Base-by-base conservation (phyloP, 2,888 invertebrate species). In the Tiliacea aurago region DNA sequence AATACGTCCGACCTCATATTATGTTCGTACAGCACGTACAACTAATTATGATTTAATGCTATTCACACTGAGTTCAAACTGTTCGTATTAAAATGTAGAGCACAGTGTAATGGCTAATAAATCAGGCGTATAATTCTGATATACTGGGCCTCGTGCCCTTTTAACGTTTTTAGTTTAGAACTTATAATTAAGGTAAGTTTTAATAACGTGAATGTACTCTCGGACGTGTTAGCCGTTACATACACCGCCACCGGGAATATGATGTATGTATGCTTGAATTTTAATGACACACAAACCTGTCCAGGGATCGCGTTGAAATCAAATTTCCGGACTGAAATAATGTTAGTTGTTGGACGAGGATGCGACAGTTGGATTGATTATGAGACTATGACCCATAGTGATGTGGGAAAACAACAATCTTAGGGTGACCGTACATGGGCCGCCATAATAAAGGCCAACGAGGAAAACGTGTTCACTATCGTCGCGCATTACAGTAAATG, bases 41-140 rank as follows among this genome's bases (percentile, higher is more conserved):
- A 74, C 87, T 91, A 91, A 92, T 91, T 92, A 92, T 92, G 90
- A 92, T 91, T 90, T 90, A 92, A 87, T 81, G 84, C 85, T 70
- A 78, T 86, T 87, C 81, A 85, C 86, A 80, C 83, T 80, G 83
- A 87, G 89, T 89, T 91, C 88, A 90, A 90, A 90, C 87, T 90
- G 87, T 86, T 82, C 85, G 88, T 89, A 91, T 92, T 92, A 92
- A 91, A 92, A 91, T 91, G 88, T 91, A 86, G 88, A 90, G 88
- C 86, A 86, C 83, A 82, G 85, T 86, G 80, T 92, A 92, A 92
- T 92, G 91, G 93, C 86, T 87, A 90, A 91, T 92, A 92, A 91
- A 92, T 92, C 91, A 89, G 86, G 83, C 79, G 88, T 87, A 88
- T 88, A 90, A 91, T 86, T 86, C 88, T 91, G 91, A 92, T 92